Evolutionary conservation across 2,113 vertebrate species (phyloP).

Genomic region (Ginglymostoma cirratum): DNA sequence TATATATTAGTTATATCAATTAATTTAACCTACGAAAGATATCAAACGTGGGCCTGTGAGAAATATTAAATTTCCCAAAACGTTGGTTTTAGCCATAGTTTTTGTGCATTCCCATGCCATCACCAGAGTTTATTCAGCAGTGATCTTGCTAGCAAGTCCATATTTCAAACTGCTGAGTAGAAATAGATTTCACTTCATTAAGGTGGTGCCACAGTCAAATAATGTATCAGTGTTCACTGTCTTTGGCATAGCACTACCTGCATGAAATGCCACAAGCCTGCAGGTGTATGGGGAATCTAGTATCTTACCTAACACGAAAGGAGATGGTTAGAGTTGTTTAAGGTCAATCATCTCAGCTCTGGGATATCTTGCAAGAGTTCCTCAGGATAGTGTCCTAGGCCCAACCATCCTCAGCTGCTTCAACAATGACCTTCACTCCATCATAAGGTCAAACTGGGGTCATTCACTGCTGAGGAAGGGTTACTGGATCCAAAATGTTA

Average conservation of each 20-base stretch:
- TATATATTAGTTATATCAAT: neutral
- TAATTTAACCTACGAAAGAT: neutral
- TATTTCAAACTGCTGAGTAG: neutral
- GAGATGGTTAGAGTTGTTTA: too few species aligned
- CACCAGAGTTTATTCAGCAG: neutral
- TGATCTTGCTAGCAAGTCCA: neutral
- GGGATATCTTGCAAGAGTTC: too few species aligned
- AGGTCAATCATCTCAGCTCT: too few species aligned
- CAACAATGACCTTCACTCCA: too few species aligned
- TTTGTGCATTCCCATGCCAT: neutral
- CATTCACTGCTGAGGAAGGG: too few species aligned
- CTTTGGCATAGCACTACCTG: neutral
- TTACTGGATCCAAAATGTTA: too few species aligned
- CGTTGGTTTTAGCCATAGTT: neutral
- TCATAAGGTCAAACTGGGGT: too few species aligned
- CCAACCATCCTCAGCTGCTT: too few species aligned
- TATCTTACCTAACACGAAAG: too few species aligned
- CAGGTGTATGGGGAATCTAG: neutral
- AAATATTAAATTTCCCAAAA: neutral
- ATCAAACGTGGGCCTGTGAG: neutral
- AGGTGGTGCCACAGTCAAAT: neutral
- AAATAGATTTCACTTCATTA: neutral
- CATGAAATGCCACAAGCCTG: neutral
- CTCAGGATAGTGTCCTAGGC: too few species aligned
- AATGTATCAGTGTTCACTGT: neutral